Conservation (phyloP, 2,797 vertebrate genomes). For the Sciurus carolinensis region DNA sequence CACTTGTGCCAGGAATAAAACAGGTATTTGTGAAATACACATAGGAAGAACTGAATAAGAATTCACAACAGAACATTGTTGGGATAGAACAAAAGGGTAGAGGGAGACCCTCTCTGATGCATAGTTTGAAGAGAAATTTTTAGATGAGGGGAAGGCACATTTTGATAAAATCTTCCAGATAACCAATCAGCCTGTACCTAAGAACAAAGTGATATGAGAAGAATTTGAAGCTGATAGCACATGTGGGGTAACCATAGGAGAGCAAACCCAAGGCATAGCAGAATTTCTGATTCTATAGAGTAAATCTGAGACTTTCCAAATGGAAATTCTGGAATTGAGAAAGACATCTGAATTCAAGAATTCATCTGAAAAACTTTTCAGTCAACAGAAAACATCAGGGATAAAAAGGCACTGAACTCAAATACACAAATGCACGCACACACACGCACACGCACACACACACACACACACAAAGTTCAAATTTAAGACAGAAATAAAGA, state of each 20-base stretch:
- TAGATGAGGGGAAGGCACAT: background rate
- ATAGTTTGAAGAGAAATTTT: background rate
- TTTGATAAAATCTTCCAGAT: background rate
- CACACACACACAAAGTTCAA: background rate
- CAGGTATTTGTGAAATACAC: background rate
- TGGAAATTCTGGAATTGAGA: background rate
- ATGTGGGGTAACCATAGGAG: background rate
- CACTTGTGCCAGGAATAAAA: background rate
- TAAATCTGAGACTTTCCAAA: too few relatives aligned
- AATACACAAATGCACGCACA: background rate
- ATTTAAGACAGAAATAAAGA: background rate
- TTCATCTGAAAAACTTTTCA: too few relatives aligned
- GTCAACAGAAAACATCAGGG: background rate
- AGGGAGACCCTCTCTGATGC: background rate
- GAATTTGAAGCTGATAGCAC: background rate
- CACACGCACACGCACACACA: fast-evolving
- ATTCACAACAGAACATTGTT: background rate
- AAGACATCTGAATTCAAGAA: background rate
- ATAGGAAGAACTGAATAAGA: background rate
- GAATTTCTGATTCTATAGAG: background rate
- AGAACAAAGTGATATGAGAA: background rate
- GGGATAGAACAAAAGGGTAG: fast-evolving
- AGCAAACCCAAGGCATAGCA: background rate
- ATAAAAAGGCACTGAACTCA: background rate
- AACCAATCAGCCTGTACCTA: background rate